phyloP scores from a whole-genome alignment of 2,888 invertebrate species.

The Idaea straminata region DNA sequence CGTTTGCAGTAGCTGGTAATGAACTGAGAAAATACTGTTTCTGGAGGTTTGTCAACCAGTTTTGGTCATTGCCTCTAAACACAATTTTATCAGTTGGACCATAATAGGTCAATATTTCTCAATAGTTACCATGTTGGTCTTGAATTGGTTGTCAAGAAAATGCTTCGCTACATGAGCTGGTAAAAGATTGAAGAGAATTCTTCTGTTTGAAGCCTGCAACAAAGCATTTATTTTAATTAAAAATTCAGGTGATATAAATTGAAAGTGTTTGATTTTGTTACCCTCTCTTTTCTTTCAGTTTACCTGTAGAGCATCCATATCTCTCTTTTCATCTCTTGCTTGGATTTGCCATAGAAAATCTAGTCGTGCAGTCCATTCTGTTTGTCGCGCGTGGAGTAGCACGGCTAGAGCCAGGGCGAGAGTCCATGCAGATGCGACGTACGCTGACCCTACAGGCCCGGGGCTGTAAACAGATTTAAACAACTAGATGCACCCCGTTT shows the following conservation, averaged over 20 bases:
- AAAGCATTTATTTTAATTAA: conserved; percentile 4
- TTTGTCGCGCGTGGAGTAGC: conserved; percentile 89
- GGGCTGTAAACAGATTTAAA: conserved; percentile 36
- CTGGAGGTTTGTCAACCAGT: not conserved
- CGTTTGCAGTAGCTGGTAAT: not conserved
- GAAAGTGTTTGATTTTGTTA: no score
- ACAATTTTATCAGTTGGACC: not conserved
- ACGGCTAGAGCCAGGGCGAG: conserved; percentile 91
- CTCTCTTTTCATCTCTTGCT: conserved; percentile 93
- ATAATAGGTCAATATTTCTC: not conserved
- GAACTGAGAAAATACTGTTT: not conserved
- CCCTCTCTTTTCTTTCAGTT: not conserved
- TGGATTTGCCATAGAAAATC: conserved; percentile 92
- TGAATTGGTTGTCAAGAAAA: conserved; percentile 93
- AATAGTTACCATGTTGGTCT: conserved; percentile 86
- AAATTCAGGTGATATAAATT: no score
- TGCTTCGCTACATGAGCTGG: conserved; percentile 96
- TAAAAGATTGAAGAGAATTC: conserved; percentile 93
- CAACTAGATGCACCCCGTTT: not conserved
- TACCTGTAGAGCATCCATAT: conserved; percentile 92
- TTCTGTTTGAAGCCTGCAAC: conserved; percentile 86
- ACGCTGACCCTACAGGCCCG: conserved; percentile 84
- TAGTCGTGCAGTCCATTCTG: conserved; percentile 94
- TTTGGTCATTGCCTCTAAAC: not conserved
- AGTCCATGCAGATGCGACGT: conserved; percentile 88